phyloP scores from a whole-genome alignment of 2,113 vertebrate genomes.

The Chaetodon trifascialis region DNA sequence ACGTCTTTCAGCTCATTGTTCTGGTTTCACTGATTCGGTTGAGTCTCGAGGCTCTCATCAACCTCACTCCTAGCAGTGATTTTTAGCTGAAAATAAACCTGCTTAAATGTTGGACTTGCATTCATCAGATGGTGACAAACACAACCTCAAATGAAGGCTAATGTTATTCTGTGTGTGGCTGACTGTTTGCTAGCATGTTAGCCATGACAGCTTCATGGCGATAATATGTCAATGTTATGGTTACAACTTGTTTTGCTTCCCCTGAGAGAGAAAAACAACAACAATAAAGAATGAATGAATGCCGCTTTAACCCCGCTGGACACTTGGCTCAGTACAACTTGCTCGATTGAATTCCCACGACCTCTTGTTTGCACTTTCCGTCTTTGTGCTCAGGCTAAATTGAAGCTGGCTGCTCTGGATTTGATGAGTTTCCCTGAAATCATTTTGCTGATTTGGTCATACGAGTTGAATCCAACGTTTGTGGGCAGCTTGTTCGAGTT shows the following conservation, averaged over 20 bases:
- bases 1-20: too few relatives aligned
- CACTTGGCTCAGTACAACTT: not conserved
- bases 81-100: too few relatives aligned
- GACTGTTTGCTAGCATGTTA: not conserved
- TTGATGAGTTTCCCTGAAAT: not conserved
- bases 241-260: too few relatives aligned
- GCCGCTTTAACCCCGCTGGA: not conserved
- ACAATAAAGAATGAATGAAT: not conserved
- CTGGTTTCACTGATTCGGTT: too few relatives aligned
- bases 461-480: not conserved
- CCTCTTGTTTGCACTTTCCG: too few relatives aligned
- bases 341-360: too few relatives aligned
- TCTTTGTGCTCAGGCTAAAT: not conserved
- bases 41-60: too few relatives aligned
- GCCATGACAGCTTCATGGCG: not conserved
- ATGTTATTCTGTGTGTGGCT: too few relatives aligned
- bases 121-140: too few relatives aligned
- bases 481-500: not conserved
- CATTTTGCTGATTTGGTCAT: not conserved
- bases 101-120: too few relatives aligned
- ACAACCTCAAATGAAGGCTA: too few relatives aligned
- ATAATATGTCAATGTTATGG: not conserved
- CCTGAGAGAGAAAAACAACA: not conserved
- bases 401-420: not conserved
- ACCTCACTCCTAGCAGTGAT: too few relatives aligned